These are phyloP conservation scores for Phoeniculus purpureus DNA, from an alignment of 2,797 vertebrate species.

Conservation along the genomic window DNA sequence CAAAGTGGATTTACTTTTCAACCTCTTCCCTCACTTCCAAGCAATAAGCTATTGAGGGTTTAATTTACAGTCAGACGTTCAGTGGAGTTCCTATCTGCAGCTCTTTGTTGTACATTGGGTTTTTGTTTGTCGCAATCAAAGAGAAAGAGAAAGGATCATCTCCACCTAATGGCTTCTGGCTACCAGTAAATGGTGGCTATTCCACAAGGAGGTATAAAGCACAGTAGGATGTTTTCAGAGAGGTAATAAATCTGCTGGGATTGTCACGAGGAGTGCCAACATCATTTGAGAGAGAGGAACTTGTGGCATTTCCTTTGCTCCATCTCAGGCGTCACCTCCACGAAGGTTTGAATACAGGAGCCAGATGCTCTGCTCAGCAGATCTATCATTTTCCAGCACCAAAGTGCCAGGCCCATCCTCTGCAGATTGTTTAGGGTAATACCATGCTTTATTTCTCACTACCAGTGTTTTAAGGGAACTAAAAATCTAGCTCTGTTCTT, in stretches of 20 bases:
- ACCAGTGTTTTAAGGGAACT: background rate
- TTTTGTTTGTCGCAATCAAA: conserved; percentile 32
- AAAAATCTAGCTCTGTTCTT: background rate
- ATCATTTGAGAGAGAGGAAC: conserved; percentile 17
- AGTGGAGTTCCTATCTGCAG: conserved; percentile 48
- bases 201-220: conserved; percentile 54
- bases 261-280: conserved; percentile 9
- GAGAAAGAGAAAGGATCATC: conserved; percentile 19
- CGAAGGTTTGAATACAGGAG: rapidly evolving
- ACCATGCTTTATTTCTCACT: background rate
- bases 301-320: conserved; percentile 32
- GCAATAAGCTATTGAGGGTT: conserved; percentile 64
- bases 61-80: conserved; percentile 74
- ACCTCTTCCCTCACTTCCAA: conserved; percentile 72
- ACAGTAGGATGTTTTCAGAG: conserved; percentile 55
- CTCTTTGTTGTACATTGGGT: conserved; percentile 25
- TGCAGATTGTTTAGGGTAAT: background rate
- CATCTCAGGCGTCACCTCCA: background rate
- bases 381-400: background rate
- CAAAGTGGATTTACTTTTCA: conserved; percentile 75
- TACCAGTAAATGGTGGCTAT: conserved; percentile 63
- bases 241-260: conserved; percentile 43
- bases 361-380: background rate
- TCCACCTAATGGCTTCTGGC: conserved; percentile 55
- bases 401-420: background rate